These are phyloP conservation scores for Dipodomys stephensi DNA, from an alignment of 2,113 vertebrate species.

Conservation along the genomic window DNA sequence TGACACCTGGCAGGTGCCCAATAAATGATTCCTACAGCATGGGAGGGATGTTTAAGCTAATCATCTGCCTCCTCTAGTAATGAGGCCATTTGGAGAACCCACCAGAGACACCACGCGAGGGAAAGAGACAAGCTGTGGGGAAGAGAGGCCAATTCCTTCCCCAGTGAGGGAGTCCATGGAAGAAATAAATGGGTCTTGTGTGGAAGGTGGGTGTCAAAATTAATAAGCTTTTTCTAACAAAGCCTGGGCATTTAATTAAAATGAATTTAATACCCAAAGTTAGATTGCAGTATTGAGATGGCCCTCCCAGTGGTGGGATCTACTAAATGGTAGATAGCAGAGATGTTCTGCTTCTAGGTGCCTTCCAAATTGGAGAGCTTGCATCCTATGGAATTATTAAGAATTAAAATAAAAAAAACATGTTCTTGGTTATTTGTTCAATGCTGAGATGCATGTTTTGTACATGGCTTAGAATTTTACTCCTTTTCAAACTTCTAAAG, in stretches of 20 bases:
- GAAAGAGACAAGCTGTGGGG: neutral
- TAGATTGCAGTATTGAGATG: neutral
- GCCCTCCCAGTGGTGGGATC: neutral
- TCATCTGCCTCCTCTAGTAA: slow-evolving; percentile 38
- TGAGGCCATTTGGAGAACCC: slow-evolving; percentile 14
- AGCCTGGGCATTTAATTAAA: slow-evolving; percentile 60
- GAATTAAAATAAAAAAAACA: neutral
- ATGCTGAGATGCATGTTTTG: neutral
- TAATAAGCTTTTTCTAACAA: slow-evolving; percentile 55
- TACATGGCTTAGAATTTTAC: neutral
- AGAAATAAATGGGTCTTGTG: neutral
- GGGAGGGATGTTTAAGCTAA: slow-evolving; percentile 45
- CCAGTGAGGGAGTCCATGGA: neutral
- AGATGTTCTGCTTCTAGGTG: neutral
- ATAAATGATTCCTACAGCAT: slow-evolving; percentile 41
- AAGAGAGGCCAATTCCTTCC: neutral
- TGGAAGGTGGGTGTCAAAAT: slow-evolving; percentile 56
- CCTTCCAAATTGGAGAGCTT: neutral
- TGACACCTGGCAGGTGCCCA: slow-evolving; percentile 66
- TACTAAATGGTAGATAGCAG: neutral
- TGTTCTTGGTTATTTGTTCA: neutral
- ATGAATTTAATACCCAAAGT: slow-evolving; percentile 20
- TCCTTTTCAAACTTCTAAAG: neutral
- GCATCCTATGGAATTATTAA: neutral
- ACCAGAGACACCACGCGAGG: neutral